These are phyloP conservation scores for Sarcophaga rosellei DNA, from an alignment of 2,888 invertebrate genomes.

Conservation along the genomic window DNA sequence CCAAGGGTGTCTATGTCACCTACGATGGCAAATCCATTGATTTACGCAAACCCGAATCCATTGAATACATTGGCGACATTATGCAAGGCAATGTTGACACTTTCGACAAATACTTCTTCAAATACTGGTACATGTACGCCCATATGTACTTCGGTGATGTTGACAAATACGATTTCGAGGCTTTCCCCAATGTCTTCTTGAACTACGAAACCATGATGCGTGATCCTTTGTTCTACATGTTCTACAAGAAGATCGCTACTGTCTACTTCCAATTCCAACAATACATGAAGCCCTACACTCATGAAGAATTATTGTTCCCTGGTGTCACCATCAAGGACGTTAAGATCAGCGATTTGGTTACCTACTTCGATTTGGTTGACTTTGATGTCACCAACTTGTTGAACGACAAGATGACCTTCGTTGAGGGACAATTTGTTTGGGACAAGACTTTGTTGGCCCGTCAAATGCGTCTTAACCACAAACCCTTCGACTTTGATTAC, in stretches of 20 bases:
- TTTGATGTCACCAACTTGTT: slow-evolving; percentile 83
- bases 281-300: slow-evolving; percentile 84
- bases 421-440: slow-evolving; percentile 80
- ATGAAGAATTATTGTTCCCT: slow-evolving; percentile 84
- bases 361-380: slow-evolving; percentile 86
- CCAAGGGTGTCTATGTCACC: slow-evolving; percentile 80
- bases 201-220: slow-evolving; percentile 85
- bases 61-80: slow-evolving; percentile 83
- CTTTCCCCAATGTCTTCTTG: slow-evolving; percentile 67
- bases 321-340: slow-evolving; percentile 85
- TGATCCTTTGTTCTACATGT: slow-evolving; percentile 88
- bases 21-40: slow-evolving; percentile 74
- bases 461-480: slow-evolving; percentile 87
- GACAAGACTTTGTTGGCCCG: slow-evolving; percentile 82
- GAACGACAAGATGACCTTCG: slow-evolving; percentile 77
- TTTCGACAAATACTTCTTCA: slow-evolving; percentile 76
- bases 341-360: slow-evolving; percentile 85
- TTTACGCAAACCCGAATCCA: slow-evolving; percentile 80
- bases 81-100: slow-evolving; percentile 83
- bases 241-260: slow-evolving; percentile 85
- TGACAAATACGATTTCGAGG: slow-evolving; percentile 73
- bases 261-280: slow-evolving; percentile 84
- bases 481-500: slow-evolving; percentile 85
- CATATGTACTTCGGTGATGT: slow-evolving; percentile 74
- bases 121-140: slow-evolving; percentile 75